Evolutionary conservation across 2,888 invertebrate species (phyloP).

Genomic region (Cryptus viduatorius): DNA sequence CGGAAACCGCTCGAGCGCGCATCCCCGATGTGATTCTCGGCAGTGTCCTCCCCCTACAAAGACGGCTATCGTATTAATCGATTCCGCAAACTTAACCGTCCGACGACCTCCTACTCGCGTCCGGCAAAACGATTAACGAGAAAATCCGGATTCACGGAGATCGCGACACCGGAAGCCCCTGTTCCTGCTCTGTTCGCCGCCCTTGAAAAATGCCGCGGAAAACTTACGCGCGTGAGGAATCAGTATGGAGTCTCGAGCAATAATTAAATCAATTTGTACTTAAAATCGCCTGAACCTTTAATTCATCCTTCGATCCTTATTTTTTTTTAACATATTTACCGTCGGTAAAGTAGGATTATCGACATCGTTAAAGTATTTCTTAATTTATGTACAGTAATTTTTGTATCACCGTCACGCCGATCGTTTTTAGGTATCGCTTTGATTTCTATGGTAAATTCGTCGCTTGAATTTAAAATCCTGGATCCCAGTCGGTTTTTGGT

Average conservation of each 20-base stretch:
- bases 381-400: constrained; percentile 38
- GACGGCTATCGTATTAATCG: constrained; percentile 37
- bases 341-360: not conserved
- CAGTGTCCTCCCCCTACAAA: not conserved
- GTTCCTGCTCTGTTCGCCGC: constrained; percentile 12
- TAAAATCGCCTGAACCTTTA: constrained; percentile 68
- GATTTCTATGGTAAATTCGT: constrained; percentile 12
- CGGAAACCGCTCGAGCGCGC: not conserved
- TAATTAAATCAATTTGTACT: constrained; percentile 81
- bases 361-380: not conserved
- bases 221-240: constrained; percentile 3
- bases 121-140: constrained; percentile 9
- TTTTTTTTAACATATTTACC: not conserved
- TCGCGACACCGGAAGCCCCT: not conserved
- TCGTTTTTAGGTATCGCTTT: not conserved
- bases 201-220: constrained; percentile 17
- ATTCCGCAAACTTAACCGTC: constrained; percentile 55
- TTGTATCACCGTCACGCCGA: not conserved
- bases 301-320: constrained; percentile 10
- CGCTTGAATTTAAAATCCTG: constrained; percentile 89
- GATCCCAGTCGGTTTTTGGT: constrained; percentile 93
- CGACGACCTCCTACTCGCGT: constrained; percentile 41
- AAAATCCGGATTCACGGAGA: constrained; percentile 27
- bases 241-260: constrained; percentile 68
- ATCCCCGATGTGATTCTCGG: not conserved